Conservation (phyloP, 2,113 vertebrate genomes). For the Thunnus maccoyii region DNA sequence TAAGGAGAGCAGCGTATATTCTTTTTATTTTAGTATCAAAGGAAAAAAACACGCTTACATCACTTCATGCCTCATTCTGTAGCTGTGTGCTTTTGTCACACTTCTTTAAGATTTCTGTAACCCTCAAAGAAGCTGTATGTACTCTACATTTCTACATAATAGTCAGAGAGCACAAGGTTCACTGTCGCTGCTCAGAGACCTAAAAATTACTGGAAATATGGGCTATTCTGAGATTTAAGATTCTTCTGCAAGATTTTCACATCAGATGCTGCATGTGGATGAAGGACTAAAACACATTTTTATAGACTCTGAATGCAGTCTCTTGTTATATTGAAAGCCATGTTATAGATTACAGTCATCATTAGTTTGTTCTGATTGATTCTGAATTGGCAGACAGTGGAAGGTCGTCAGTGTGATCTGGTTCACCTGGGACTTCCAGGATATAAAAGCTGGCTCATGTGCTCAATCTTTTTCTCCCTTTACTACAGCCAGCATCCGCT, state of each 20-base stretch:
- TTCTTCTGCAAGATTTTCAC: background rate
- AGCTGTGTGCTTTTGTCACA: background rate
- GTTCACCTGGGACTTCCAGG: too few relatives aligned
- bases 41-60: background rate
- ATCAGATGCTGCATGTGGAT: background rate
- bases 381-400: too few relatives aligned
- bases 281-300: too few relatives aligned
- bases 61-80: background rate
- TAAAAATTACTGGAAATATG: background rate
- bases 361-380: too few relatives aligned
- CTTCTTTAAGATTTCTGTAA: background rate
- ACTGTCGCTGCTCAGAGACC: background rate
- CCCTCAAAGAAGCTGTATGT: background rate
- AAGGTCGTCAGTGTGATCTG: too few relatives aligned
- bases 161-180: background rate
- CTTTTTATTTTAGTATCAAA: conserved; percentile 2
- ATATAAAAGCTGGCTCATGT: too few relatives aligned
- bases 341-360: too few relatives aligned
- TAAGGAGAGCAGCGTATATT: background rate
- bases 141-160: background rate
- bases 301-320: too few relatives aligned
- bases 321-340: too few relatives aligned
- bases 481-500: too few relatives aligned
- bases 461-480: too few relatives aligned
- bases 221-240: background rate